These are phyloP conservation scores for Heliothis peltigera DNA, from an alignment of 2,888 invertebrate species.

Conservation along the genomic window DNA sequence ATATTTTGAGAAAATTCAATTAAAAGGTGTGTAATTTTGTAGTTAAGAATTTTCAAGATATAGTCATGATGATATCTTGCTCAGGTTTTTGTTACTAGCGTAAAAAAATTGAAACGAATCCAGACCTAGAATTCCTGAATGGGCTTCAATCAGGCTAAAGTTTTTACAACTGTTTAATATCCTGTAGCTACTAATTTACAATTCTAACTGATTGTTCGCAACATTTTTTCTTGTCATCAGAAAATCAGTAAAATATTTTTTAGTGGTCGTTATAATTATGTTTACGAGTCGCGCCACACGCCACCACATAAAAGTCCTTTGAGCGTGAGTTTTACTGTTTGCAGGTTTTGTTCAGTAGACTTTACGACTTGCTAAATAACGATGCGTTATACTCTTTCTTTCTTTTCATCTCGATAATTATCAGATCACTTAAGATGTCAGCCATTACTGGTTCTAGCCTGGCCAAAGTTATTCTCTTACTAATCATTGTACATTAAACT, in stretches of 20 bases:
- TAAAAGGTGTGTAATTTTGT: background rate
- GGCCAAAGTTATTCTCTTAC: constrained; percentile 15
- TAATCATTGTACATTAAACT: too few relatives aligned
- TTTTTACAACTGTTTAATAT: constrained; percentile 22
- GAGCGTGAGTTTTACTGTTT: constrained; percentile 69
- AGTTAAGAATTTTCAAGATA: background rate
- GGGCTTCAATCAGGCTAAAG: constrained; percentile 22
- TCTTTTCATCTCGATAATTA: constrained; percentile 45
- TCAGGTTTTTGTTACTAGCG: constrained; percentile 34
- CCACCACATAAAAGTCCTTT: constrained; percentile 68
- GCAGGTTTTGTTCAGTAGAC: constrained; percentile 61
- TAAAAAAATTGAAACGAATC: constrained; percentile 24
- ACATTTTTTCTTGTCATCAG: constrained; percentile 64
- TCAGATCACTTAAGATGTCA: constrained; percentile 18
- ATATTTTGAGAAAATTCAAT: background rate
- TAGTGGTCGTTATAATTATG: constrained; percentile 75
- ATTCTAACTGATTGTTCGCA: constrained; percentile 59
- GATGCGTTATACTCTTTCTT: constrained; percentile 50
- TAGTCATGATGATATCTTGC: too few relatives aligned
- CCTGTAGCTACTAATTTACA: constrained; percentile 41
- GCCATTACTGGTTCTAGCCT: constrained; percentile 9
- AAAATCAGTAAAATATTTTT: constrained; percentile 68
- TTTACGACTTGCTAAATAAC: constrained; percentile 61
- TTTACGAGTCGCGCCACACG: constrained; percentile 72
- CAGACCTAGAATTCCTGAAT: constrained; percentile 11